phyloP scores from a whole-genome alignment of 2,888 invertebrate species.

The Dicycla oo region DNA sequence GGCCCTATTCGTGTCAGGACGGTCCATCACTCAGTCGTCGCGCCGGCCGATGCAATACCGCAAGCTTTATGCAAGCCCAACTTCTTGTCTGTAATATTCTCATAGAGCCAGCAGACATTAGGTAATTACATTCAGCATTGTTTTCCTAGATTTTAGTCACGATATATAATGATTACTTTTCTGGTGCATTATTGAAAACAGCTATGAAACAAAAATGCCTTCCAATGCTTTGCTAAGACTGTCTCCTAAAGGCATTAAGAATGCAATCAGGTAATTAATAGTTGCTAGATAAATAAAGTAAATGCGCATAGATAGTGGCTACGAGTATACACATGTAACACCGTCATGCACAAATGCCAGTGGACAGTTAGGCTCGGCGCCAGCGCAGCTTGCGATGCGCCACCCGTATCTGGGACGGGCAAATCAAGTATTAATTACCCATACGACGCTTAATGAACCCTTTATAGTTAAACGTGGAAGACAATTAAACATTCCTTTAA shows the following conservation, averaged over 20 bases:
- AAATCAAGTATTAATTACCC: constrained; percentile 87
- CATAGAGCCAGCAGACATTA: constrained; percentile 52
- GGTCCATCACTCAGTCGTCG: constrained; percentile 78
- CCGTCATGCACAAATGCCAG: constrained; percentile 80
- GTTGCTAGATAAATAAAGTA: constrained; percentile 56
- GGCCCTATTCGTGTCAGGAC: constrained; percentile 83
- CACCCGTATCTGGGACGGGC: constrained; percentile 86
- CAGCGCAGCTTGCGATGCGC: constrained; percentile 86
- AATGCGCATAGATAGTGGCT: constrained; percentile 61
- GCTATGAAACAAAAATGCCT: background rate
- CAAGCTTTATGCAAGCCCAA: constrained; percentile 75
- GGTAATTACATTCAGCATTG: constrained; percentile 55
- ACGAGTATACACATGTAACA: constrained; percentile 70
- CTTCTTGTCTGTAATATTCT: constrained; percentile 64
- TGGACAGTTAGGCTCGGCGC: constrained; percentile 89
- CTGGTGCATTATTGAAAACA: constrained; percentile 35
- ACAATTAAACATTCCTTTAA: constrained; percentile 53
- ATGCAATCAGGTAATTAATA: constrained; percentile 51
- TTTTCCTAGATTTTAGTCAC: constrained; percentile 50
- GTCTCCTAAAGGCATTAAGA: constrained; percentile 27
- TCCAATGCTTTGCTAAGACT: constrained; percentile 8
- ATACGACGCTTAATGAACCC: constrained; percentile 80
- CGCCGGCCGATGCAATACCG: constrained; percentile 73
- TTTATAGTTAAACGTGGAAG: constrained; percentile 68
- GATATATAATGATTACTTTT: constrained; percentile 21